phyloP scores from a whole-genome alignment of 2,113 vertebrate species.

The Psammodynastes pulverulentus region DNA sequence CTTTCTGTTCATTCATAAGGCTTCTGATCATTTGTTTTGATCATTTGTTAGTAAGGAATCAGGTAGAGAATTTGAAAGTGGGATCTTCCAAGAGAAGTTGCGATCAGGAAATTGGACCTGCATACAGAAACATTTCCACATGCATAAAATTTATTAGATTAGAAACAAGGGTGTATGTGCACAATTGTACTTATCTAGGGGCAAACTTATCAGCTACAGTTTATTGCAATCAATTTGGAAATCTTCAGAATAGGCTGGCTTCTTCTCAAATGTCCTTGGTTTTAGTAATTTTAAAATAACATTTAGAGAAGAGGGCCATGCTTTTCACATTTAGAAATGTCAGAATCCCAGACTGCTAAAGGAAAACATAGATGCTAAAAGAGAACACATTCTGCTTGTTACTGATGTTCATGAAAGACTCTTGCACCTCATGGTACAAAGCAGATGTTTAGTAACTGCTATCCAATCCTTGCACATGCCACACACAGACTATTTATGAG shows the following conservation, averaged over 20 bases:
- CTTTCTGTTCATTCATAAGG: not conserved
- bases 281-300: slow-evolving; percentile 32
- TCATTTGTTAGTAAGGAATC: not conserved
- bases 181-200: not conserved
- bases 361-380: not conserved
- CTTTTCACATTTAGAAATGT: slow-evolving; percentile 50
- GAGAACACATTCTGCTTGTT: slow-evolving; percentile 5
- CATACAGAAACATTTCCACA: not conserved
- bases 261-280: slow-evolving; percentile 41
- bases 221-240: slow-evolving; percentile 26
- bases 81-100: not conserved
- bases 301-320: slow-evolving; percentile 2
- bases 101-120: not conserved
- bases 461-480: slow-evolving; percentile 34
- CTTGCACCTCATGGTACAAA: slow-evolving; percentile 31
- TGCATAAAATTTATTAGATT: not conserved
- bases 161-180: not conserved
- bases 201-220: not conserved
- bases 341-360: slow-evolving; percentile 41
- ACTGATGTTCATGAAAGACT: slow-evolving; percentile 16
- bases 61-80: not conserved
- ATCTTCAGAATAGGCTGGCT: slow-evolving; percentile 11
- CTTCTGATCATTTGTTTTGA: not conserved
- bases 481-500: slow-evolving; percentile 53
- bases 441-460: slow-evolving; percentile 37